Percentiles rank a stretch among this genome's conserved stretches.
Conservation (phyloP, 2,113 vertebrate species). For the Lynx canadensis region DNA sequence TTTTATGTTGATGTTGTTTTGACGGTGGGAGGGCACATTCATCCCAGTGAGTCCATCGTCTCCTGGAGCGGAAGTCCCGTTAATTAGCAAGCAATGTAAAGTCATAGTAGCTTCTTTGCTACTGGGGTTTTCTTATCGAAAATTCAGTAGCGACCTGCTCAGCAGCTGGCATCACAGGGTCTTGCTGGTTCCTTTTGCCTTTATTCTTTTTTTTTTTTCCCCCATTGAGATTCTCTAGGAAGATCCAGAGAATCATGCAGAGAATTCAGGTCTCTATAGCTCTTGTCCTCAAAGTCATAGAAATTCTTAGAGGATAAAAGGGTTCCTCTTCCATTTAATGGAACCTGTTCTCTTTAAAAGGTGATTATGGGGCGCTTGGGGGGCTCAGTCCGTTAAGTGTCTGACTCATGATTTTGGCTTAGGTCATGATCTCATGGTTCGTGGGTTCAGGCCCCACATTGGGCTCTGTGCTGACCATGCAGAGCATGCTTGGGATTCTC, state of each 20-base stretch:
- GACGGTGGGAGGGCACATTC: background rate
- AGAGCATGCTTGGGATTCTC: too few species aligned
- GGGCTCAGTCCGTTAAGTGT: too few species aligned
- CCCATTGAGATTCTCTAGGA: background rate
- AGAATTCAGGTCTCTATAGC: background rate
- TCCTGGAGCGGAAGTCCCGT: background rate
- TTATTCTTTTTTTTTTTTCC: background rate
- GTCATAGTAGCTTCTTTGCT: background rate
- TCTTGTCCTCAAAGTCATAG: background rate
- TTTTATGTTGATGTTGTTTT: conserved; percentile 46
- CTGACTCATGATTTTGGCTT: too few species aligned
- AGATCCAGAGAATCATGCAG: background rate
- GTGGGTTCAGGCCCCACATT: too few species aligned
- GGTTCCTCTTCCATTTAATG: background rate
- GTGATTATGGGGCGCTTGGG: too few species aligned
- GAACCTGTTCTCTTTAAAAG: background rate
- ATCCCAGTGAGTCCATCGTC: background rate
- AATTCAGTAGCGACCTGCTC: background rate
- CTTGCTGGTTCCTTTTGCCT: background rate
- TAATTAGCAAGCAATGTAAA: background rate
- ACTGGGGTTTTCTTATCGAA: background rate
- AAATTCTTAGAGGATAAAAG: background rate
- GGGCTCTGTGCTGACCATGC: too few species aligned
- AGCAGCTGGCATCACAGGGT: background rate
- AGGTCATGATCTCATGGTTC: too few species aligned